Conservation (phyloP, 2,888 invertebrate species). For the Platycheirus albimanus region DNA sequence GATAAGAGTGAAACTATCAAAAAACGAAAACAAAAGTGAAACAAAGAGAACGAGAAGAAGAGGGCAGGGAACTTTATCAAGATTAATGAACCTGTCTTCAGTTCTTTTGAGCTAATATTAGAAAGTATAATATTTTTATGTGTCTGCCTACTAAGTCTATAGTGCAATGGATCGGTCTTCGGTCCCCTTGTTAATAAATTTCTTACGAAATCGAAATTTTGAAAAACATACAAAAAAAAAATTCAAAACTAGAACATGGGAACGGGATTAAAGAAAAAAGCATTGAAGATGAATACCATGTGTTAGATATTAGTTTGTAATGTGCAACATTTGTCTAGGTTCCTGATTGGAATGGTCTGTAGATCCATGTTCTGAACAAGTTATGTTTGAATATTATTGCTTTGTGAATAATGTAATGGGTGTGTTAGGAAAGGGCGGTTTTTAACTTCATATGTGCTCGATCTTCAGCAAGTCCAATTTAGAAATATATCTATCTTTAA, state of each 20-base stretch:
- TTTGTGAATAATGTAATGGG: background rate
- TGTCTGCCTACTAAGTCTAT: slow-evolving; percentile 1
- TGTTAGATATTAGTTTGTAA: slow-evolving; percentile 53
- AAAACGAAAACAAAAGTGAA: slow-evolving; percentile 8
- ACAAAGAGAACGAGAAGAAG: slow-evolving; percentile 3
- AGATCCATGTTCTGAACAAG: background rate
- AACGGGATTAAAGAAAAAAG: slow-evolving; percentile 24
- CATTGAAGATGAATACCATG: slow-evolving; percentile 53
- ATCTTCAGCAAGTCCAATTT: too few relatives aligned
- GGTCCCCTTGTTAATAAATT: slow-evolving; percentile 33
- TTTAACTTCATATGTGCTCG: too few relatives aligned
- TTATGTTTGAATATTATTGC: background rate
- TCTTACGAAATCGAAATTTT: slow-evolving; percentile 32
- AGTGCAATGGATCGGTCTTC: slow-evolving; percentile 33
- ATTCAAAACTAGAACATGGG: slow-evolving; percentile 11
- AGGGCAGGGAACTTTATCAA: slow-evolving; percentile 37
- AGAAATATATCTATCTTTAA: too few relatives aligned
- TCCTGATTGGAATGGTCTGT: slow-evolving; percentile 20
- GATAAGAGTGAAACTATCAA: slow-evolving; percentile 57
- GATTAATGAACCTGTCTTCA: slow-evolving; percentile 71
- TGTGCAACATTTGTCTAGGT: slow-evolving; percentile 50
- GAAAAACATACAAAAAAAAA: background rate
- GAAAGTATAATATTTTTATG: slow-evolving; percentile 51
- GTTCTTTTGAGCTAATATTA: slow-evolving; percentile 61
- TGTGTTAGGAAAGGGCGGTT: background rate